A percentile compares a stretch with the other conserved stretches of the same genome.
Evolutionary conservation across 2,113 vertebrate species (phyloP).

Genomic region (Dolichotis patagonum): DNA sequence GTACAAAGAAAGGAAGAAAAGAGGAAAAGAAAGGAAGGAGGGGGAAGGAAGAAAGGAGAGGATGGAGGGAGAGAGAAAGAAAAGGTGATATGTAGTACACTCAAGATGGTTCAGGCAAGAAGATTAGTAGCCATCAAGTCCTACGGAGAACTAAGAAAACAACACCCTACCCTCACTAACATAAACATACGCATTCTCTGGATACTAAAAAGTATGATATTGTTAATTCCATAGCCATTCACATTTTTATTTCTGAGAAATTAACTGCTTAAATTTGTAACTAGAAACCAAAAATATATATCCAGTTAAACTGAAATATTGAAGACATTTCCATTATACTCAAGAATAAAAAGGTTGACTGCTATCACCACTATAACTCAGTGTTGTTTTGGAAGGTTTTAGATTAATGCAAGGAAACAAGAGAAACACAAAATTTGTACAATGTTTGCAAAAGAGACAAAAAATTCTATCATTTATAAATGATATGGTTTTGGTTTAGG

Average conservation of each 20-base stretch:
- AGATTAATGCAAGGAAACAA: not conserved
- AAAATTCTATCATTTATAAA: not conserved
- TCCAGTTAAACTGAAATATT: not conserved
- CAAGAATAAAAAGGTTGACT: not conserved
- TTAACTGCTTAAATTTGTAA: not conserved
- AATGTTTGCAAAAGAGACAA: not conserved
- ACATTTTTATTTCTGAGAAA: not conserved
- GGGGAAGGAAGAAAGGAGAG: fast-evolving
- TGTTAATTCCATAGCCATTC: not conserved
- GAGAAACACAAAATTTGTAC: not conserved
- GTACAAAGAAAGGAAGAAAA: not conserved
- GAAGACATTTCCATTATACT: not conserved
- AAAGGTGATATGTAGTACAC: not conserved
- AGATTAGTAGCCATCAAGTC: not conserved
- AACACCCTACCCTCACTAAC: not conserved
- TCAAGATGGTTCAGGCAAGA: not conserved
- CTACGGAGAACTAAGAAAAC: not conserved
- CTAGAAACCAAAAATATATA: not conserved
- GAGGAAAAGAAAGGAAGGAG: fast-evolving
- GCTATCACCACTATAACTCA: not conserved
- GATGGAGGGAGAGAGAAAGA: not conserved
- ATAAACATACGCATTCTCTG: not conserved
- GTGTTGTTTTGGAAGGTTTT: not conserved
- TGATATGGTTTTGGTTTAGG: not conserved
- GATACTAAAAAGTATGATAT: not conserved